phyloP scores from a whole-genome alignment of 2,888 invertebrate genomes.

The Protonemura montana region DNA sequence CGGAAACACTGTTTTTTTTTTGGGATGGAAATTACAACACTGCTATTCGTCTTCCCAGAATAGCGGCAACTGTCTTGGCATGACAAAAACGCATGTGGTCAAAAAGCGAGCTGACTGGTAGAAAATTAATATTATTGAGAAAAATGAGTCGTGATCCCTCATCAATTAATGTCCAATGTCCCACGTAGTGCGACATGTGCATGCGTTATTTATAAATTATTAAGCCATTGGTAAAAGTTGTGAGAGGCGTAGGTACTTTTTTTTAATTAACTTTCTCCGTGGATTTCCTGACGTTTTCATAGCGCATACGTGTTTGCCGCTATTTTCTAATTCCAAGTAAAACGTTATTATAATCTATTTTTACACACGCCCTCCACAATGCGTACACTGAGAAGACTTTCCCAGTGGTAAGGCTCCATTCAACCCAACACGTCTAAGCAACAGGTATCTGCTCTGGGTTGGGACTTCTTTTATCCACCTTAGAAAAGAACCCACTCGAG shows the following conservation, averaged over 20 bases:
- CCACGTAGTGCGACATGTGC: neutral
- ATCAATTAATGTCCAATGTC: neutral
- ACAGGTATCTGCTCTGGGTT: neutral
- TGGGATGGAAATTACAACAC: neutral
- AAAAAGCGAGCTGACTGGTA: neutral
- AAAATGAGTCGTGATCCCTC: neutral
- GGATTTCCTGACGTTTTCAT: constrained; percentile 3
- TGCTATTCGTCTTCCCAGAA: neutral
- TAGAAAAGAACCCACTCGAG: neutral
- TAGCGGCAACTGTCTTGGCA: neutral
- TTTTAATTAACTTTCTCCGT: constrained; percentile 37
- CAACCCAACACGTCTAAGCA: neutral
- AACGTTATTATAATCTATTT: constrained; percentile 26
- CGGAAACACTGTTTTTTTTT: constrained; percentile 19
- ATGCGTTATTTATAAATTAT: constrained; percentile 16
- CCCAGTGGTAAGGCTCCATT: neutral
- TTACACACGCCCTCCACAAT: neutral
- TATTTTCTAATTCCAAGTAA: constrained; percentile 34
- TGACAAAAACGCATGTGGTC: neutral
- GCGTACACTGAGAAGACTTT: neutral
- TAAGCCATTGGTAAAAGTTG: constrained; percentile 27
- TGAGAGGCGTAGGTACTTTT: constrained; percentile 33
- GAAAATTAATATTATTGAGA: neutral
- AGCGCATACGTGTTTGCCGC: constrained; percentile 22
- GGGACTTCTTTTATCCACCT: neutral